A percentile compares a stretch with the other conserved stretches of the same genome.
These are phyloP conservation scores for Entomyzon cyanotis DNA, from an alignment of 2,113 vertebrate genomes.

Conservation along the genomic window DNA sequence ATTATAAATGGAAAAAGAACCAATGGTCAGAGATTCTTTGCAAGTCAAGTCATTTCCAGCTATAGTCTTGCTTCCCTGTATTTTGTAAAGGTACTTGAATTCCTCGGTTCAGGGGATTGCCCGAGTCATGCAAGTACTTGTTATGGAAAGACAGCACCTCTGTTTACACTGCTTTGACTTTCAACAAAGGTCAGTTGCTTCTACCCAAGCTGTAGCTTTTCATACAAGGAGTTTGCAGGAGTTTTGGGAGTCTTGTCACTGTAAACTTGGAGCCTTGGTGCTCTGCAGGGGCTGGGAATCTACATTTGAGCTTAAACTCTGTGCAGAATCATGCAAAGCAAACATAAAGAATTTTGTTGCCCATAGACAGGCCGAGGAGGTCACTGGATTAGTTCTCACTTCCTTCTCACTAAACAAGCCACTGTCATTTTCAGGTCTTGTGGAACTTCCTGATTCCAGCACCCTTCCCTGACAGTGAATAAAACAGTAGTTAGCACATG, in stretches of 20 bases:
- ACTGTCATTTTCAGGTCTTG: neutral
- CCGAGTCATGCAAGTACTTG: neutral
- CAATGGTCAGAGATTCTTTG: neutral
- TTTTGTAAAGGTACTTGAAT: slow-evolving; percentile 14
- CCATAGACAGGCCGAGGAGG: neutral
- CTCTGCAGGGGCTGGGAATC: neutral
- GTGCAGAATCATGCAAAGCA: neutral
- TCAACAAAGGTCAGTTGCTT: slow-evolving; percentile 1
- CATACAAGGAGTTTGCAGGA: neutral
- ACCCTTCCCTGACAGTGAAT: neutral
- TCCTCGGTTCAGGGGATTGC: neutral
- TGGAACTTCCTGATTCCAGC: neutral
- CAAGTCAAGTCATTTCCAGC: slow-evolving; percentile 3
- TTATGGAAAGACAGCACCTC: neutral
- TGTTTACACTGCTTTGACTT: slow-evolving; percentile 11
- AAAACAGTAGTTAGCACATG: slow-evolving; percentile 15
- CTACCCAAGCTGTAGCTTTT: neutral
- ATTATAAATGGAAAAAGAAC: neutral
- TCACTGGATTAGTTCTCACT: neutral
- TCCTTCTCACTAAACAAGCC: neutral
- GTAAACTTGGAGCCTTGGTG: neutral
- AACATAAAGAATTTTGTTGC: neutral
- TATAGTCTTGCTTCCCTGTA: neutral
- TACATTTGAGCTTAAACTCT: neutral
- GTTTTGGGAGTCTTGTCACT: neutral